These are phyloP conservation scores for Nautilus pompilius DNA, from an alignment of 1,140 invertebrate genomes.

Conservation along the genomic window DNA sequence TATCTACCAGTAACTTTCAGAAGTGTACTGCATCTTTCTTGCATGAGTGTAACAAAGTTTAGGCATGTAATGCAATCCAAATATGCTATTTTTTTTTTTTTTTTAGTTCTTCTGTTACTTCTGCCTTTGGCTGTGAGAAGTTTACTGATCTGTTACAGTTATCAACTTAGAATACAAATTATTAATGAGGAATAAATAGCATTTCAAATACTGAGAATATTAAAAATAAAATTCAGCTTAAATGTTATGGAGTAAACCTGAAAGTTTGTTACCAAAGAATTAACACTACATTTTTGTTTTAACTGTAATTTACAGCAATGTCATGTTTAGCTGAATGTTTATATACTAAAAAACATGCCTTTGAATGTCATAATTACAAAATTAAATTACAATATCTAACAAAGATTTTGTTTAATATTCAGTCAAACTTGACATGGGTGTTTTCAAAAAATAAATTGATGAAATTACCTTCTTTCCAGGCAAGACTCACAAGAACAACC, in stretches of 20 bases:
- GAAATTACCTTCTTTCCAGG: slow-evolving; percentile 39
- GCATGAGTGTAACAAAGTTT: not conserved
- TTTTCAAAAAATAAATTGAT: not conserved
- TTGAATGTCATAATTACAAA: not conserved
- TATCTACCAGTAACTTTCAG: not conserved
- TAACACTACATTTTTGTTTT: not conserved
- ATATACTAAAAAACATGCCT: not conserved
- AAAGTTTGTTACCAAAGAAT: no score
- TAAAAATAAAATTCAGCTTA: no score
- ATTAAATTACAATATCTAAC: not conserved
- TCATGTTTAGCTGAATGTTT: not conserved
- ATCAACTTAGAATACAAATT: not conserved
- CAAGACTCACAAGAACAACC: slow-evolving; percentile 47
- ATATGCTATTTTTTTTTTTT: not conserved
- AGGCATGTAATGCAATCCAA: not conserved
- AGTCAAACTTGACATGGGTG: not conserved
- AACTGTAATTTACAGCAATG: not conserved
- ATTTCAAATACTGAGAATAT: no score
- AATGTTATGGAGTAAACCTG: no score
- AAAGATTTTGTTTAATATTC: not conserved
- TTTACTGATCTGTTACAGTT: not conserved
- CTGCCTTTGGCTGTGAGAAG: not conserved
- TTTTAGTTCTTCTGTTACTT: not conserved
- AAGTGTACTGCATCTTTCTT: not conserved
- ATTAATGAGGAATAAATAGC: no score